Conservation (phyloP, 1,140 invertebrate genomes). For the Eupristina koningsbergeri region DNA sequence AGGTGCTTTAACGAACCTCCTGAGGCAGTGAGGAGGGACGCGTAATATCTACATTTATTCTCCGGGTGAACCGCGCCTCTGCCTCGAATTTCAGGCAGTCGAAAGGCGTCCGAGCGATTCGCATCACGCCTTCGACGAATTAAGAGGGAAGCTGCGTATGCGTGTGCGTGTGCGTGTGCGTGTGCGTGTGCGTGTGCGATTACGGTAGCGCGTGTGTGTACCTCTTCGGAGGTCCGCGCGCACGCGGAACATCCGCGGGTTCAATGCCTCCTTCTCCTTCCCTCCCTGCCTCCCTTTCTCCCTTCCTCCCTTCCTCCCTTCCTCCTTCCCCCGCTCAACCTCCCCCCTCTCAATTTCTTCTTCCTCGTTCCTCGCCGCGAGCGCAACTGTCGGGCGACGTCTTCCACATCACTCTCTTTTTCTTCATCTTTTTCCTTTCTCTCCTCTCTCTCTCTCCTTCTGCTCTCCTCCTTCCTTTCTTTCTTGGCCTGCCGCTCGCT, state of each 20-base stretch:
- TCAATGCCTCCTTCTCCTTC: conserved; percentile 62
- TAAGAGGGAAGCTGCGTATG: neutral
- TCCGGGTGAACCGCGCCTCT: neutral
- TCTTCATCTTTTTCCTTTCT: neutral
- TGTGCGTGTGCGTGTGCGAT: too few relatives aligned
- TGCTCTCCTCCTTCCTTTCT: neutral
- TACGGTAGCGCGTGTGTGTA: neutral
- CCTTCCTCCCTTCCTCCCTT: conserved; percentile 17
- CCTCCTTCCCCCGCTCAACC: conserved; percentile 44
- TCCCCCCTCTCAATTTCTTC: neutral
- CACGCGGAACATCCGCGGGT: conserved; percentile 57
- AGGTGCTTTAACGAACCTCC: conserved; percentile 16
- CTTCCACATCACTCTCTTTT: neutral
- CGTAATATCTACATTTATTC: conserved; percentile 32
- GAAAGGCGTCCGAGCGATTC: conserved; percentile 29
- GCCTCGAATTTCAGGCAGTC: conserved; percentile 31
- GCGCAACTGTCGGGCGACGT: neutral
- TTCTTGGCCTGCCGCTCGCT: neutral
- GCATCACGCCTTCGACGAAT: conserved; percentile 19
- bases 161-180: neutral
- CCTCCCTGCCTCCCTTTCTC: conserved; percentile 52
- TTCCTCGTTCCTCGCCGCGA: conserved; percentile 43
- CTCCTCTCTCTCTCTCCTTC: neutral
- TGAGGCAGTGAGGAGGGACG: too few relatives aligned
- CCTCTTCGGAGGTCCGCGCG: conserved; percentile 9